Conservation (phyloP, 2,888 invertebrate species). For the Meteorus cinctellus region DNA sequence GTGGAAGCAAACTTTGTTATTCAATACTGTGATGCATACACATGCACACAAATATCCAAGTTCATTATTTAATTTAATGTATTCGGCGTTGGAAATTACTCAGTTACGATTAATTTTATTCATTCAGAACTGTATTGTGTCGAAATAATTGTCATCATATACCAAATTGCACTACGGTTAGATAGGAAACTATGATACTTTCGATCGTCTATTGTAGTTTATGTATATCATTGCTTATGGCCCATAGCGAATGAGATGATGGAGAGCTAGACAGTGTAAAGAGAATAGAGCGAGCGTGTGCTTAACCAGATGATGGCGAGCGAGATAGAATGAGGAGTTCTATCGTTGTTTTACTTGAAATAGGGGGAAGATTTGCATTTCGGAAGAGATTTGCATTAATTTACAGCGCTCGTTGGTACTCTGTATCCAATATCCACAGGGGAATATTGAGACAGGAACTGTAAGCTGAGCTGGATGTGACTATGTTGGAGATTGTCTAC, state of each 20-base stretch:
- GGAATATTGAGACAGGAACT: conserved; percentile 45
- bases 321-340: neutral
- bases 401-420: conserved; percentile 23
- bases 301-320: neutral
- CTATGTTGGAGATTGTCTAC: conserved; percentile 26
- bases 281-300: neutral
- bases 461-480: conserved; percentile 34
- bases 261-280: neutral
- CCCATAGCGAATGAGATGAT: neutral
- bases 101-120: conserved; percentile 30
- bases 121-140: neutral
- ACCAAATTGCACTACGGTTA: conserved; percentile 17
- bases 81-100: conserved; percentile 6
- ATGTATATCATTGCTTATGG: conserved; percentile 34
- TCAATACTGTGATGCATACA: neutral
- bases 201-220: conserved; percentile 31
- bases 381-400: conserved; percentile 45
- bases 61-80: conserved; percentile 26
- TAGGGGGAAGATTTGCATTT: conserved; percentile 37
- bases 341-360: conserved; percentile 28
- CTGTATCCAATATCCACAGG: conserved; percentile 43
- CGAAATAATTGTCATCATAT: conserved; percentile 31
- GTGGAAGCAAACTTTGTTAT: neutral
- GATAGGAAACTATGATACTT: conserved; percentile 26
- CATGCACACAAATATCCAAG: neutral